A percentile compares a stretch with the other conserved stretches of the same genome.
phyloP scores from a whole-genome alignment of 2,113 vertebrate genomes.

The Microtus oregoni region DNA sequence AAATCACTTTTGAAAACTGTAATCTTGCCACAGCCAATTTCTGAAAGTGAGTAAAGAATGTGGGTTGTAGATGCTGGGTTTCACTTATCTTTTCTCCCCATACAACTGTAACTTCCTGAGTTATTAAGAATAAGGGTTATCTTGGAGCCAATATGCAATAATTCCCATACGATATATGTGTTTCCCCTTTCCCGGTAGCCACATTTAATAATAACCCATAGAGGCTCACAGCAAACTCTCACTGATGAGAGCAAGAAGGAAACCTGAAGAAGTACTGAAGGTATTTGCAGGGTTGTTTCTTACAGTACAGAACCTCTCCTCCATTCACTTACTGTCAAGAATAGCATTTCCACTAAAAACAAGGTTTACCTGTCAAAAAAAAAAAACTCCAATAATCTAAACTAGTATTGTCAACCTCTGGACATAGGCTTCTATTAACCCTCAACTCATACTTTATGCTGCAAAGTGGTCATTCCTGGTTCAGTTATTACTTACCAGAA shows the following conservation, averaged over 20 bases:
- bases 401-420: neutral
- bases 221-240: neutral
- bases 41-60: constrained; percentile 21
- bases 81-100: neutral
- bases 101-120: constrained; percentile 18
- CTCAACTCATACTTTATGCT: neutral
- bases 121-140: neutral
- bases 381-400: neutral
- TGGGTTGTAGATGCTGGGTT: neutral
- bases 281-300: constrained; percentile 9
- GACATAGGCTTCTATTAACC: neutral
- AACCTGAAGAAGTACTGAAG: neutral
- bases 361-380: constrained; percentile 18
- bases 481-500: neutral
- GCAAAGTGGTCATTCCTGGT: neutral
- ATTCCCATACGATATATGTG: neutral
- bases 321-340: constrained; percentile 23
- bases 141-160: neutral
- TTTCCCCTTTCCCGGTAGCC: neutral
- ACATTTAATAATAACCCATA: neutral
- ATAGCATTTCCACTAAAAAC: neutral
- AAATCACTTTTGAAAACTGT: constrained; percentile 28
- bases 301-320: neutral
- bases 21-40: constrained; percentile 17
- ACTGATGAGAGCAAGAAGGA: neutral